Evolutionary conservation across 2,888 invertebrate genomes (phyloP), one percentile per base, ranked within the genome.

Genomic region (Limnephilus lunatus): DNA sequence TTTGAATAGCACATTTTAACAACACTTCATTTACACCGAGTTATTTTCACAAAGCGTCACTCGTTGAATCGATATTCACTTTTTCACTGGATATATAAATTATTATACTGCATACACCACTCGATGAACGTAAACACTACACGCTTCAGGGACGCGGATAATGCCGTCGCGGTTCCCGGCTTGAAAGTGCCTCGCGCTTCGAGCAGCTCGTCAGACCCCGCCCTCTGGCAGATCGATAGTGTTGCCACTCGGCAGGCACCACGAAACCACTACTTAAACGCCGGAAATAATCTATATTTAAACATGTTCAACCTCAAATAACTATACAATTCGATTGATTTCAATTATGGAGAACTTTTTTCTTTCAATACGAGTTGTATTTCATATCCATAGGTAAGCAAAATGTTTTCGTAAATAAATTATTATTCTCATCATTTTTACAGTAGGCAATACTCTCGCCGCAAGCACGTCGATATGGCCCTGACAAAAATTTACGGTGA

Each of bases 1-100:
- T 95, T 95, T 95, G 95, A 95, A 95, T 94, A 94, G 95, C 96
- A 96, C 96, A 96, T 96, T 95, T 96, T 96, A 95, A 95, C 95
- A 94, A 95, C 96, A 96, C 96, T 95, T 95, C 94, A 94, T 85
- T 95, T 95, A 95, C 96, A 96, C 96, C 95, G 95, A 95, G 95
- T 95, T 95, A 95, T 95, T 95, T 95, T 95, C 95, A 95, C 95
- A 95, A 95, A 95, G 95, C 95, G 92, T 92, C 92, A 90, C 92
- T 53, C 81, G 85, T 88, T 89, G 83, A 86, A 88, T 88, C 88
- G 85, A 91, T 88, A 90, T 81, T 86, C 92, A 92, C 92, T 31
- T 92, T 68, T 87, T 91, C 92, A 92, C 92, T 92, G 85, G 89
- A 80, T 85, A 90, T 90, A 92, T 90, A 88, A 83, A 92, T 90